phyloP scores from a whole-genome alignment of 23 tunicate genomes.

The Styela plicata region DNA sequence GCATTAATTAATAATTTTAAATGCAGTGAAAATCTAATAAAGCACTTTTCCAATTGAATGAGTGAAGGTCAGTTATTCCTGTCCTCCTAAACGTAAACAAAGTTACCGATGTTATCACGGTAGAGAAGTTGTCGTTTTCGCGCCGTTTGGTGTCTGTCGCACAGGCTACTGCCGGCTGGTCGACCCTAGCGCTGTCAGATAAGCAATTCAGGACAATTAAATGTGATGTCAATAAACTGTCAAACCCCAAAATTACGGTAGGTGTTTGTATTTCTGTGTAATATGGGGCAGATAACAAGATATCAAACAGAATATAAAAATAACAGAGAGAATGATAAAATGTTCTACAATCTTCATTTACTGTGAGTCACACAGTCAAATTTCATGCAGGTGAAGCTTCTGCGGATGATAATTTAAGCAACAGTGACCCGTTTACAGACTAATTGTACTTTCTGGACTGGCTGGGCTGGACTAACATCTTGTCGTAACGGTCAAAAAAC shows the following conservation, averaged over 20 bases:
- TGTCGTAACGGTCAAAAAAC: no score
- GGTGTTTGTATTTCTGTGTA: neutral
- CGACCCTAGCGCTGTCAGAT: conserved; percentile 3
- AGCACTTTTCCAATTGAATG: no score
- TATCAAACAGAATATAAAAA: neutral
- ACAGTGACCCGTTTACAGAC: no score
- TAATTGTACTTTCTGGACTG: no score
- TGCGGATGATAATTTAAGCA: no score
- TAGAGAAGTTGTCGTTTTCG: neutral
- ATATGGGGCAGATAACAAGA: neutral
- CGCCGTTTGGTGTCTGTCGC: conserved; percentile 7
- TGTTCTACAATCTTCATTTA: no score
- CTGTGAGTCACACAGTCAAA: no score
- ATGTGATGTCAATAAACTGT: neutral
- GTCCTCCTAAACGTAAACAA: neutral
- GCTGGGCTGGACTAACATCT: no score
- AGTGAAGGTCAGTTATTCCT: neutral
- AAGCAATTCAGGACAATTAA: neutral
- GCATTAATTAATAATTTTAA: no score
- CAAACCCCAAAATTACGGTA: neutral
- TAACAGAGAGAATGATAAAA: no score
- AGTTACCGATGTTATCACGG: neutral
- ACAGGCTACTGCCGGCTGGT: neutral
- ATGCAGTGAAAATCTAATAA: no score
- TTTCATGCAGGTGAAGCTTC: no score